Evolutionary conservation across 2,113 vertebrate species (phyloP), one percentile per base, ranked within the genome.

Genomic region (Canis aureus): DNA sequence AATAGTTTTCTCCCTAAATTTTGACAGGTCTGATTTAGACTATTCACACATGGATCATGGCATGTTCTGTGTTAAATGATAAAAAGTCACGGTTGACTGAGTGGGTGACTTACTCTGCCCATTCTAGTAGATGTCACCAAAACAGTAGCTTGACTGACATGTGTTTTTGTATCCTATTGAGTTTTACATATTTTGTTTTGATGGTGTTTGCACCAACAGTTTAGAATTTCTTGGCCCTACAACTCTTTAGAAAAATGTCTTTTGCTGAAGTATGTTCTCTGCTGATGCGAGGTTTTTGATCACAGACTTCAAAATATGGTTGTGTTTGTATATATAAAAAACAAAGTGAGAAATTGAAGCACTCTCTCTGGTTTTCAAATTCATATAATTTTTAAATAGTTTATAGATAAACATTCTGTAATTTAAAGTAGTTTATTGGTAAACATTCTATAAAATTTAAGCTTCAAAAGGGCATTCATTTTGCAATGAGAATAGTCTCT

Each of bases 11-110:
- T 1, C 43, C 15, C 12, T 8, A 9, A 82, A 80, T 97, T 94
- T 94, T 94, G 84, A 85, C 35, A 49, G n/a, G 12, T 8, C 13
- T 84, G 13, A 92, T 80, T 94, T 64, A 96, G 49, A 29, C 29
- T 57, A 20, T 73, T 94, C 49, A 35, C 5, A 43, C 23, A 20
- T 67, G 12, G n/a, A 23, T 86, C 29, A 32, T 51, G 51, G 51
- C 53, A 19, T 53, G 60, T 49, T 95, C 20, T 95, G 0, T 55
- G 60, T 85, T 91, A 82, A 85, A 73, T 57, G 25, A 7, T 53
- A 51, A 82, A 71, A 2, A 8, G 12, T 55, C 2, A 4, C 10
- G 10, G 12, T 73, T 55, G 35, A 76, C 79, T 4, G 13, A 15
- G 2, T 85, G 2, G 67, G 7, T 66, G 76, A 79, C 22, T 59